A percentile compares a stretch with the other conserved stretches of the same genome.
Evolutionary conservation across 2,888 invertebrate genomes (phyloP).

Genomic region (Agriopis aurantiaria): DNA sequence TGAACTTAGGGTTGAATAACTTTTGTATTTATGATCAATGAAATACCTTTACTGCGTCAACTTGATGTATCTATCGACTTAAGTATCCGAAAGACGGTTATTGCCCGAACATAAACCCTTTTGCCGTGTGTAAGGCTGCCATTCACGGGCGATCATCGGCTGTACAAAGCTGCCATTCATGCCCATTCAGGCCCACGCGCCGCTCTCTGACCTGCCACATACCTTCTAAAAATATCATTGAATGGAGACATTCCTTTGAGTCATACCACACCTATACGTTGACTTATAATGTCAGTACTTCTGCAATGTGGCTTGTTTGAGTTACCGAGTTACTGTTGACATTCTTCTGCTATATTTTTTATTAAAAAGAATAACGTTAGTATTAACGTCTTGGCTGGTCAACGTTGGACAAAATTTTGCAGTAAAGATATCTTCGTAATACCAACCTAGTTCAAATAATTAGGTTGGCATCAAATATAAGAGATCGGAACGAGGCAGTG

Average conservation of each 20-base stretch:
- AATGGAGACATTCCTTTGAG: slow-evolving; percentile 23
- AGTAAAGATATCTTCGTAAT: no score
- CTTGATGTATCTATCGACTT: neutral
- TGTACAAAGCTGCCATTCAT: slow-evolving; percentile 52
- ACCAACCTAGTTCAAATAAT: no score
- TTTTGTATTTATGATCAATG: neutral
- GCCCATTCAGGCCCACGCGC: slow-evolving; percentile 41
- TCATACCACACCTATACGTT: neutral
- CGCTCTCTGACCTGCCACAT: slow-evolving; percentile 51
- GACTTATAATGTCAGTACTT: neutral
- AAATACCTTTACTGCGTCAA: neutral
- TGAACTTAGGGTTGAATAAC: no score
- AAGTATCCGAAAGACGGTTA: slow-evolving; percentile 8
- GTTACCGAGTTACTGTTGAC: no score
- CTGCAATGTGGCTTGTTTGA: neutral
- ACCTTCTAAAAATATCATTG: slow-evolving; percentile 42
- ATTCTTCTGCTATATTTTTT: no score
- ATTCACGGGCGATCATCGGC: slow-evolving; percentile 35
- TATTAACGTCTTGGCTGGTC: no score
- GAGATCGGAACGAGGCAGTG: no score
- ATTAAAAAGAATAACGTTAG: no score
- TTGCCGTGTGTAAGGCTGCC: slow-evolving; percentile 13
- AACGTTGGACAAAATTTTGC: no score
- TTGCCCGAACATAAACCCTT: neutral
- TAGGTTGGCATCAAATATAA: no score